A percentile compares a stretch with the other conserved stretches of the same genome.
phyloP scores from a whole-genome alignment of 2,797 vertebrate species.

The Chelmon rostratus region DNA sequence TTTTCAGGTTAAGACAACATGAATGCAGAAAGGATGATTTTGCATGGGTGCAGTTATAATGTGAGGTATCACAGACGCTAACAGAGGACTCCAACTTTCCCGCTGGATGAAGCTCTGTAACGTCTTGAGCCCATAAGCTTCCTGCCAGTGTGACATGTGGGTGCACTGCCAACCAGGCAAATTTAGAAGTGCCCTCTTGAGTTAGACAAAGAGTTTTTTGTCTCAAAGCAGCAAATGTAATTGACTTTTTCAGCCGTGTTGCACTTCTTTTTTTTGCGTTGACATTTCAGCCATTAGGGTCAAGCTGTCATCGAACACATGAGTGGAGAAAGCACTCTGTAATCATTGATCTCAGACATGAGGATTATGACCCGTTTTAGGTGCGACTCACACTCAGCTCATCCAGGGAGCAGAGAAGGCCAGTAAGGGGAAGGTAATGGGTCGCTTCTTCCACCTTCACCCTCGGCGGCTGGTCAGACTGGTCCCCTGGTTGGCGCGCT shows the following conservation, averaged over 20 bases:
- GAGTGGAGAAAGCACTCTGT: background rate
- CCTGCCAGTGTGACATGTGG: slow-evolving; percentile 60
- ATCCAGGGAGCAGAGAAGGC: slow-evolving; percentile 81
- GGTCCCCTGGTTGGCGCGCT: slow-evolving; percentile 81
- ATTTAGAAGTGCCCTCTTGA: slow-evolving; percentile 54
- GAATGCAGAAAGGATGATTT: slow-evolving; percentile 31
- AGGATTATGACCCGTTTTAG: slow-evolving; percentile 50
- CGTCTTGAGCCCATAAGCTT: slow-evolving; percentile 46
- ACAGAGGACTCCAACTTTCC: slow-evolving; percentile 20
- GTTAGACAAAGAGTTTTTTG: slow-evolving; percentile 67
- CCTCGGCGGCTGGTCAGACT: slow-evolving; percentile 76
- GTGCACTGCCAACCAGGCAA: slow-evolving; percentile 47
- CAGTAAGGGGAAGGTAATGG: slow-evolving; percentile 74
- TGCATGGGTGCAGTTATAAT: slow-evolving; percentile 26
- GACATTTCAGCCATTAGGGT: slow-evolving; percentile 43
- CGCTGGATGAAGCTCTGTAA: slow-evolving; percentile 24
- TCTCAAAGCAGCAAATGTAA: slow-evolving; percentile 55
- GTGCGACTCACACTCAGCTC: slow-evolving; percentile 86
- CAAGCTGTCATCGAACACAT: background rate
- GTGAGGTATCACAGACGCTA: slow-evolving; percentile 43
- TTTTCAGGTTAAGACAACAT: slow-evolving; percentile 46
- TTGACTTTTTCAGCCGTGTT: slow-evolving; percentile 53
- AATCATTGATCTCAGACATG: background rate
- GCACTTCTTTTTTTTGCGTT: slow-evolving; percentile 23
- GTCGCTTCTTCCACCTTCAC: slow-evolving; percentile 84